Percentiles rank a stretch among this genome's conserved stretches.
Evolutionary conservation across 2,888 invertebrate species (phyloP).

Genomic region (Caenorhabditis japonica): DNA sequence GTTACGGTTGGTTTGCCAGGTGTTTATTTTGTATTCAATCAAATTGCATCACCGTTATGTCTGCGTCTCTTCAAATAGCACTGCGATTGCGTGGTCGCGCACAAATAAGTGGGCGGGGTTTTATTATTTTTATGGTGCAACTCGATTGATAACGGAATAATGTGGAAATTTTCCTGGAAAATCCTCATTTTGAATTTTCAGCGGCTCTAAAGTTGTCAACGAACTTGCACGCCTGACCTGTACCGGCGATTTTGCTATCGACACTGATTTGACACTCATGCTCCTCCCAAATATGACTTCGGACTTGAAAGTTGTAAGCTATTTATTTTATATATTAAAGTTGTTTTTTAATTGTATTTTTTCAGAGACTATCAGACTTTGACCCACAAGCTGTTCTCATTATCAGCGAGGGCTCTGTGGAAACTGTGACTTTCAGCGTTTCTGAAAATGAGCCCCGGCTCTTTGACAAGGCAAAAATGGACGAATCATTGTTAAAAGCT

Average conservation of each 20-base stretch:
- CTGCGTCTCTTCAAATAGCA: too few species aligned
- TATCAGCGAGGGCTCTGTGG: constrained; percentile 57
- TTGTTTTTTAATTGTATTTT: constrained; percentile 3
- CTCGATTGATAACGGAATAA: too few species aligned
- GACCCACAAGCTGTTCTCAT: constrained; percentile 50
- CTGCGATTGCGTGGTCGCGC: too few species aligned
- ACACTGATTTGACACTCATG: constrained; percentile 47
- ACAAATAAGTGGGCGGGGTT: too few species aligned
- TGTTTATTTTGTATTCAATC: too few species aligned
- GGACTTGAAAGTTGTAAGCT: constrained; percentile 29
- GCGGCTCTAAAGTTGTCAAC: constrained; percentile 43
- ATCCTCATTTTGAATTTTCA: constrained; percentile 9
- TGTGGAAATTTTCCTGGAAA: too few species aligned
- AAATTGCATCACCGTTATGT: too few species aligned
- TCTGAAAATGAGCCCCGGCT: constrained; percentile 64
- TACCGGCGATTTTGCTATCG: constrained; percentile 55
- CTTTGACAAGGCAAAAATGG: constrained; percentile 70
- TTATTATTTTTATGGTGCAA: too few species aligned
- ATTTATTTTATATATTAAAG: neutral
- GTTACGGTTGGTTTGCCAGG: too few species aligned
- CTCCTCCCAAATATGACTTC: constrained; percentile 51
- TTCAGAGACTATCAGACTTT: constrained; percentile 49
- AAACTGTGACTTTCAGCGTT: constrained; percentile 58
- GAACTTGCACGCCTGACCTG: constrained; percentile 58
- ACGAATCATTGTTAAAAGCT: constrained; percentile 65